Evolutionary conservation across 2,888 invertebrate species (phyloP), one percentile per base, ranked within the genome.

Genomic region (Ophion ventricosus): DNA sequence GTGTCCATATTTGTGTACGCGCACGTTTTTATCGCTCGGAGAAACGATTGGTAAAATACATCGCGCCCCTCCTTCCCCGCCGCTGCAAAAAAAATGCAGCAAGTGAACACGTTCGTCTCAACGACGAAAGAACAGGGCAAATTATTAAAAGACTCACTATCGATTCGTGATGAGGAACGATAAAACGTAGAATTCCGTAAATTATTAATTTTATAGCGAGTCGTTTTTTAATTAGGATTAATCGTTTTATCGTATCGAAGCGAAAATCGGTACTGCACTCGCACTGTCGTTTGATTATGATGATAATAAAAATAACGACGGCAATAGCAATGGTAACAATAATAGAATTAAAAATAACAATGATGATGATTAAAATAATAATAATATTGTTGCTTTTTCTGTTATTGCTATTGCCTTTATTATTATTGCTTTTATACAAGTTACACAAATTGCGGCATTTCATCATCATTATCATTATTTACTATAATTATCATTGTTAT

Each of bases 1-100:
- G n/a, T 35, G 23, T 29, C 57, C 23, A n/a, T 43, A 43, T 23
- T 56, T 35, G 40, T 26, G 17, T 14, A 29, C 14, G 20, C 11
- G 29, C 14, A 43, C 43, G 11, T 61, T 40, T 43, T 61, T 73
- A 73, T 73, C 61, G 61, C 61, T 73, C 43, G 73, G 17, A n/a
- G n/a, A 25, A 49, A 63, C 43, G 11, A 10, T 43, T 25, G 56
- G 11, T 1, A 29, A 70, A 61, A 73, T 25, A 17, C 17, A 72
- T 20, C 14, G 1, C 23, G 11, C 5, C 25, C 26, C 49, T 2
- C 17, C 49, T 1, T 17, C 17, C 14, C 1, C 14, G 17, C 3
- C 49, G 17, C 35, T n/a, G 35, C 7, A 49, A 26, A 17, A 43
- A 61, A 61, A 40, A 40, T 59, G n/a, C 43, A 49, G 59, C 40